phyloP scores from a whole-genome alignment of 2,888 invertebrate species.

The Ctenicera cuprea region DNA sequence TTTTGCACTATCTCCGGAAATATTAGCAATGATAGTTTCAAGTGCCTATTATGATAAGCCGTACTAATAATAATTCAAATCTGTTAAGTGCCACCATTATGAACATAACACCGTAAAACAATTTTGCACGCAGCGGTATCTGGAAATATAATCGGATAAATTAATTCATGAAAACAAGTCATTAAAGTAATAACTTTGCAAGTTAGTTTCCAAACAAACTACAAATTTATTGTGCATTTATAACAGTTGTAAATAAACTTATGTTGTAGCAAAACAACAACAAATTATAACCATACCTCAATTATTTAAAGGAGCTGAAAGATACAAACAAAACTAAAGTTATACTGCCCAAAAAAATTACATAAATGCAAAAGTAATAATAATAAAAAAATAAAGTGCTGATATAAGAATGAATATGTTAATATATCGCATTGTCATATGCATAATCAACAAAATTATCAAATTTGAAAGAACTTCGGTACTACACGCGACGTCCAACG shows the following conservation, averaged over 20 bases:
- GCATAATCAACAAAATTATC: too few relatives aligned
- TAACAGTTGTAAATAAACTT: constrained; percentile 2
- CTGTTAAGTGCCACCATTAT: constrained; percentile 14
- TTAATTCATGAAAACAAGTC: constrained; percentile 17
- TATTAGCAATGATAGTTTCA: background rate
- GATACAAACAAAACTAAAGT: background rate
- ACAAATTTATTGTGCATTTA: constrained; percentile 7
- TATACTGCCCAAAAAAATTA: background rate
- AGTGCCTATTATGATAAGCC: constrained; percentile 19
- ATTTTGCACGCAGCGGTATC: constrained; percentile 16
- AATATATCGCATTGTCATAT: too few relatives aligned
- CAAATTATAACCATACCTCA: background rate
- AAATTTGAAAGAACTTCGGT: too few relatives aligned
- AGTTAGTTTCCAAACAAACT: constrained; percentile 6
- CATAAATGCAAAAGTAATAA: too few relatives aligned
- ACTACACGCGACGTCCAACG: too few relatives aligned
- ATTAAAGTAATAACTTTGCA: constrained; percentile 27
- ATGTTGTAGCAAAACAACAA: background rate
- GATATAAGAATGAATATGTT: too few relatives aligned
- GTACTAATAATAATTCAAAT: constrained; percentile 17
- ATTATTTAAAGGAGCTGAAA: background rate
- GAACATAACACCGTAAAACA: constrained; percentile 20
- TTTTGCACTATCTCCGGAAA: background rate
- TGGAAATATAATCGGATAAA: constrained; percentile 13
- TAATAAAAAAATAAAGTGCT: too few relatives aligned